These are phyloP conservation scores for Mimumesa dahlbomi DNA, from an alignment of 2,888 invertebrate genomes.

Conservation along the genomic window DNA sequence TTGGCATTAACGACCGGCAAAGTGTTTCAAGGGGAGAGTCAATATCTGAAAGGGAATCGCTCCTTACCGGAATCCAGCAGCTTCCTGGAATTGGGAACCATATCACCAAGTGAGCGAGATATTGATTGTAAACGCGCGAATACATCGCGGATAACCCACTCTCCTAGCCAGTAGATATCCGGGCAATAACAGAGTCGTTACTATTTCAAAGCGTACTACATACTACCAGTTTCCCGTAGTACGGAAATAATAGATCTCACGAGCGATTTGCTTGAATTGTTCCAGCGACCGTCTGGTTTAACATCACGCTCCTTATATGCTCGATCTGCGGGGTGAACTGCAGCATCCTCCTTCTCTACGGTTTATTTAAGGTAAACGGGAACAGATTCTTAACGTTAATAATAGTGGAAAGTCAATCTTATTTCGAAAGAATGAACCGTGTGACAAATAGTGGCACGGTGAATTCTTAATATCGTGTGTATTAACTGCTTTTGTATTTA, in stretches of 20 bases:
- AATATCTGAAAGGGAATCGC: constrained; percentile 84
- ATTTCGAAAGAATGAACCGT: too few species aligned
- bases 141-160: too few species aligned
- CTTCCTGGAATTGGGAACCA: constrained; percentile 79
- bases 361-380: constrained; percentile 87
- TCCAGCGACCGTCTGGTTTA: constrained; percentile 88
- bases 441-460: too few species aligned
- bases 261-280: constrained; percentile 64
- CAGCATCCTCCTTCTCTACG: constrained; percentile 85
- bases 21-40: constrained; percentile 85
- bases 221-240: too few species aligned
- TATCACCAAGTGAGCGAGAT: constrained; percentile 81
- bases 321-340: constrained; percentile 86
- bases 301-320: constrained; percentile 85
- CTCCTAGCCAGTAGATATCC: too few species aligned
- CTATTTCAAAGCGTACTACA: too few species aligned
- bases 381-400: too few species aligned
- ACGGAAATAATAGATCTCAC: neutral
- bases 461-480: too few species aligned
- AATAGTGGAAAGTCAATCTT: too few species aligned
- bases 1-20: constrained; percentile 85
- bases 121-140: too few species aligned
- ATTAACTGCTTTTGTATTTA: too few species aligned
- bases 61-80: constrained; percentile 76
- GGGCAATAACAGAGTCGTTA: too few species aligned